Evolutionary conservation across 1,140 invertebrate genomes (phyloP).

Genomic region (Musca domestica): DNA sequence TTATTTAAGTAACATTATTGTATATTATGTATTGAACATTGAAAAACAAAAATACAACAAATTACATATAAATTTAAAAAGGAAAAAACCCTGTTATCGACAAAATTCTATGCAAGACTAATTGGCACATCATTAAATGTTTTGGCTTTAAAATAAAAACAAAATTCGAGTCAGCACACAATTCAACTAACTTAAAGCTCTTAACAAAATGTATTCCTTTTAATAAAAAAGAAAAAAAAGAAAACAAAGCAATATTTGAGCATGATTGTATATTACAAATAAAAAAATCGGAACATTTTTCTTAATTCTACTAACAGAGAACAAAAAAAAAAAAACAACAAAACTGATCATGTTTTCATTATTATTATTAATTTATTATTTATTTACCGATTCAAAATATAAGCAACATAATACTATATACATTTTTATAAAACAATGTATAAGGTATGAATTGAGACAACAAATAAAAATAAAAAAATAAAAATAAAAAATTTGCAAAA

Average conservation of each 20-base stretch:
- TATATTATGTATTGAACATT: too few relatives aligned
- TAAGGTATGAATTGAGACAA: too few relatives aligned
- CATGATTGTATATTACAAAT: constrained; percentile 2
- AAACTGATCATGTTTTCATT: background rate
- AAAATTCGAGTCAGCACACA: too few relatives aligned
- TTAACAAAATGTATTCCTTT: background rate
- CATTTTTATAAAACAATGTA: too few relatives aligned
- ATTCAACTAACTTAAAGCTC: background rate
- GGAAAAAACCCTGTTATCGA: too few relatives aligned
- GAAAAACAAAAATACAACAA: too few relatives aligned
- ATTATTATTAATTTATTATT: constrained; percentile 8
- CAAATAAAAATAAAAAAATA: too few relatives aligned
- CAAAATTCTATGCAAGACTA: background rate
- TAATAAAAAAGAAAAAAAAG: background rate
- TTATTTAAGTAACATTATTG: too few relatives aligned
- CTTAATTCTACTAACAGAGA: background rate
- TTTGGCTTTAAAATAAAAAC: constrained; percentile 3
- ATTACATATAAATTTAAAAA: too few relatives aligned
- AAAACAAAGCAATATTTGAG: constrained; percentile 12
- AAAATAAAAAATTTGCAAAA: too few relatives aligned
- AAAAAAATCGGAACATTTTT: constrained; percentile 11
- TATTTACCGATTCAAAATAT: background rate
- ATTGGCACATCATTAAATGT: constrained; percentile 11
- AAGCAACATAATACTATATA: background rate
- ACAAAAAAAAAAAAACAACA: background rate